These are phyloP conservation scores for Trichonephila clavata DNA, from an alignment of 1,140 invertebrate genomes.

Conservation along the genomic window DNA sequence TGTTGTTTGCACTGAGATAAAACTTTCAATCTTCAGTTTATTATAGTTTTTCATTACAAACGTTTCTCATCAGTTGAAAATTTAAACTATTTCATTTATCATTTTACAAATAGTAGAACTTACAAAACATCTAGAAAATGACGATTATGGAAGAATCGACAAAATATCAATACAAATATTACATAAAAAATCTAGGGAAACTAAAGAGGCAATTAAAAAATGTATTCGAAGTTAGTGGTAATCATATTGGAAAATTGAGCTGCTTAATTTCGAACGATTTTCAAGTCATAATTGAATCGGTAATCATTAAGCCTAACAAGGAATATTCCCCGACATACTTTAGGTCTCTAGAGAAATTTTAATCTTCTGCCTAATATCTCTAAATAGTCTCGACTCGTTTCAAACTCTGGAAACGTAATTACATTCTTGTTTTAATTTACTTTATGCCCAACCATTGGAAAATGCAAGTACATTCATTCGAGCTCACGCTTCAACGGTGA, in stretches of 20 bases:
- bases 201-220: background rate
- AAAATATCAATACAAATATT: too few species aligned
- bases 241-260: background rate
- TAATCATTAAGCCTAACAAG: slow-evolving; percentile 4
- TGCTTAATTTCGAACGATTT: background rate
- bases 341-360: slow-evolving; percentile 7
- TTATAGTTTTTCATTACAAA: too few species aligned
- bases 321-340: background rate
- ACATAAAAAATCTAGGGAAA: too few species aligned
- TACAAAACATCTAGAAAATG: too few species aligned
- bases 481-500: slow-evolving; percentile 1
- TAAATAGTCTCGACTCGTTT: background rate
- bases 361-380: slow-evolving; percentile 4
- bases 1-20: too few species aligned
- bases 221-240: background rate
- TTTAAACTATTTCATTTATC: too few species aligned
- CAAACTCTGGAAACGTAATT: slow-evolving; percentile 32
- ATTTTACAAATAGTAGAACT: too few species aligned
- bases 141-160: too few species aligned
- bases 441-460: background rate
- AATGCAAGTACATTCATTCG: slow-evolving; percentile 31
- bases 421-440: slow-evolving; percentile 47
- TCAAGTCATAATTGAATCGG: background rate
- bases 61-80: too few species aligned
- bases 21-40: too few species aligned